A percentile compares a stretch with the other conserved stretches of the same genome.
phyloP scores from a whole-genome alignment of 2,113 vertebrate species.

The Alethe castanea region DNA sequence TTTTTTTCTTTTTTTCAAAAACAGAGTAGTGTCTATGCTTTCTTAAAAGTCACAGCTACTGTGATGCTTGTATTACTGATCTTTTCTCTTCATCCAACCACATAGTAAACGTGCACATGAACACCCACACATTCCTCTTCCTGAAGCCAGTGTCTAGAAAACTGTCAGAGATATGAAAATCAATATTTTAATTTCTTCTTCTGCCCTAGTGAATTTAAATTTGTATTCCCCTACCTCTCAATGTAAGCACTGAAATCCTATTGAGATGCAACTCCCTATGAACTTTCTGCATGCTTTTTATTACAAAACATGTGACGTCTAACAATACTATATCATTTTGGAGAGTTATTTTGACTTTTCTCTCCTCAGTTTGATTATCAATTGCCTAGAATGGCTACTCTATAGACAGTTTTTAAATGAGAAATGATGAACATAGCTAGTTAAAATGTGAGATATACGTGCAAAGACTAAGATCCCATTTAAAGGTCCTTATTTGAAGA shows the following conservation, averaged over 20 bases:
- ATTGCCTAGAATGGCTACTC: neutral
- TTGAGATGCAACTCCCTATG: neutral
- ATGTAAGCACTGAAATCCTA: neutral
- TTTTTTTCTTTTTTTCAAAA: neutral
- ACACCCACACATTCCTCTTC: neutral
- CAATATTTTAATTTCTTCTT: neutral
- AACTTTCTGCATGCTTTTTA: neutral
- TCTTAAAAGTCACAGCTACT: neutral
- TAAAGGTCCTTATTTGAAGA: neutral
- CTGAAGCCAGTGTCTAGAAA: neutral
- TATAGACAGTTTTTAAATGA: neutral
- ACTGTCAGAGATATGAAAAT: neutral
- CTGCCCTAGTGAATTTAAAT: neutral
- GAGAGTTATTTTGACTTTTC: neutral
- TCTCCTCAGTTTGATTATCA: neutral
- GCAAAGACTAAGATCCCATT: neutral
- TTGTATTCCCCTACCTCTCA: neutral
- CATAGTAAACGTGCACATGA: rapidly evolving
- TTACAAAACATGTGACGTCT: neutral
- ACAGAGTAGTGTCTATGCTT: neutral
- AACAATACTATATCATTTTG: neutral
- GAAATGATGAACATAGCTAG: neutral
- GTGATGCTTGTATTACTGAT: neutral
- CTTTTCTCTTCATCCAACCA: neutral
- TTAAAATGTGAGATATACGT: neutral